These are phyloP conservation scores for Ophonus ardosiacus DNA, from an alignment of 2,888 invertebrate species.

Conservation along the genomic window DNA sequence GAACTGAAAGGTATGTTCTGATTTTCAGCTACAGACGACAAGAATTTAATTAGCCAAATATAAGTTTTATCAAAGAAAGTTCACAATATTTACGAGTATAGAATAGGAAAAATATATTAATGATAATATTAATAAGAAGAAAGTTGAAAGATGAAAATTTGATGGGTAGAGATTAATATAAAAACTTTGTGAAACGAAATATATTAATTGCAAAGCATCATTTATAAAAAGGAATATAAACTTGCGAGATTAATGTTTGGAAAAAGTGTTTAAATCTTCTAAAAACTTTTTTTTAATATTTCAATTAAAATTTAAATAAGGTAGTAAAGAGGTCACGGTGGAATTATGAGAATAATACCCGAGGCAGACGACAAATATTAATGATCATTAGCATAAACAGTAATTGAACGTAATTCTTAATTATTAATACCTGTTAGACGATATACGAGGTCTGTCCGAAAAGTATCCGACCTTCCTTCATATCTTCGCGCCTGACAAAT, in stretches of 20 bases:
- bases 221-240: background rate
- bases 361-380: too few species aligned
- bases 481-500: too few species aligned
- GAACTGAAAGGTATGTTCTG: background rate
- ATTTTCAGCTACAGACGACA: background rate
- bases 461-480: too few species aligned
- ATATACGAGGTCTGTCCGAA: too few species aligned
- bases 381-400: too few species aligned
- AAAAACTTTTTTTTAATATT: too few species aligned
- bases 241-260: background rate
- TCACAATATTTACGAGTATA: background rate
- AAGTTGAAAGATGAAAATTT: background rate
- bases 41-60: conserved; percentile 5
- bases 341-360: too few species aligned
- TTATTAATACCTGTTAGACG: too few species aligned
- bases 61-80: conserved; percentile 6
- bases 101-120: background rate
- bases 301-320: too few species aligned
- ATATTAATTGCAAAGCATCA: background rate
- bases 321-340: too few species aligned
- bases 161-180: background rate
- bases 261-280: background rate
- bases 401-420: too few species aligned
- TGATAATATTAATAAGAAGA: background rate
- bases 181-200: background rate